A percentile compares a stretch with the other conserved stretches of the same genome.
phyloP scores from a whole-genome alignment of 2,797 vertebrate genomes.

The Monodelphis domestica region DNA sequence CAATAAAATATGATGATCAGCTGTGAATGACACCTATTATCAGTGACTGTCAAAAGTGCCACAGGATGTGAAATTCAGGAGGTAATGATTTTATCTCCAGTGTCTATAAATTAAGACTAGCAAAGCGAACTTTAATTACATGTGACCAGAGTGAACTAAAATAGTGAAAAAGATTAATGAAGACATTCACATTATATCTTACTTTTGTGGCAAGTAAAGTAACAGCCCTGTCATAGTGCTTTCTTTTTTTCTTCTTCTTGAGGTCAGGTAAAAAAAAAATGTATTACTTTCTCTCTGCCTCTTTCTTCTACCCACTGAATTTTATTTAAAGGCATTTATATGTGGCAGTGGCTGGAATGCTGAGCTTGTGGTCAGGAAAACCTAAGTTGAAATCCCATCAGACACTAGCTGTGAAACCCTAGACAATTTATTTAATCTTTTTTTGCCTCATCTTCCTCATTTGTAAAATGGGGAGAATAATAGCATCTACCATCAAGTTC shows the following conservation, averaged over 20 bases:
- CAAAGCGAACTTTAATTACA: background rate
- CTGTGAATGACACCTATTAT: too few relatives aligned
- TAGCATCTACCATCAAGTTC: background rate
- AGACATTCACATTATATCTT: background rate
- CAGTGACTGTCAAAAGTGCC: background rate
- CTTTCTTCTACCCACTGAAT: background rate
- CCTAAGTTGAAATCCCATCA: background rate
- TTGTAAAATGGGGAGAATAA: background rate
- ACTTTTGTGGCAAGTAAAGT: background rate
- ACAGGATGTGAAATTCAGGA: background rate
- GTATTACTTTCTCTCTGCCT: background rate
- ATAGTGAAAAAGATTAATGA: background rate
- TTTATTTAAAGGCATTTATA: background rate
- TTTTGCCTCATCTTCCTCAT: background rate
- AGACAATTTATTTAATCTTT: background rate
- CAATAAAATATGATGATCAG: background rate
- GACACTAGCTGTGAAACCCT: background rate
- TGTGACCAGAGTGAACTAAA: background rate
- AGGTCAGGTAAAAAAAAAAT: background rate
- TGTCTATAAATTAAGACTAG: background rate
- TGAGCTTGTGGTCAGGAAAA: background rate
- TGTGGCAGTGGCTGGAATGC: background rate
- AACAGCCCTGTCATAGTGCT: background rate
- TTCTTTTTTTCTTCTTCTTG: background rate
- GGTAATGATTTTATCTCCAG: background rate